Evolutionary conservation across 2,113 vertebrate species (phyloP), one percentile per base, ranked within the genome.

Genomic region (Apodemus sylvaticus): DNA sequence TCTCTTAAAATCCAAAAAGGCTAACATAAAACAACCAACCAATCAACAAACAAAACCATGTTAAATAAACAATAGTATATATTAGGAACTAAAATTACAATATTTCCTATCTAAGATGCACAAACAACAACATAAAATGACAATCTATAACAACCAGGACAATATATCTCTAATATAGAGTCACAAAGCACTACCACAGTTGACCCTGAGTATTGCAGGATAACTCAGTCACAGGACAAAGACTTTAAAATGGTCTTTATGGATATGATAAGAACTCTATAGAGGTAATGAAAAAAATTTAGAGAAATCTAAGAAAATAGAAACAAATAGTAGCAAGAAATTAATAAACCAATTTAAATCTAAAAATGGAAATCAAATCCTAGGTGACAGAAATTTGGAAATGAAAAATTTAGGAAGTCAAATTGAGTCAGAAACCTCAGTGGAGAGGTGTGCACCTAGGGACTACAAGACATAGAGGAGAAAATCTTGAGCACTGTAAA

Each of bases 371-470:
- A 74, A 74, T 42, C 20, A 74, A 73, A 39, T 10, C 24, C 0
- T 74, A 74, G 39, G 42, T 74, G 8, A 74, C 42, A n/a, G 4
- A 45, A 74, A 42, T 26, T 4, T 42, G 20, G 11, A 45, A 74
- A 42, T 74, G 10, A 74, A 74, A 74, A 42, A 26, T 74, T 74
- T 74, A 42, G 39, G 22, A 42, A 45, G 7, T 74, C 39, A 74
- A 45, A 74, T n/a, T n/a, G n/a, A n/a, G n/a, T n/a, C 9, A 74
- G 4, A 39, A 74, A 26, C 39, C 20, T 74, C 20, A 6, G 68
- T 14, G 11, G 20, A 3, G 36, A 36, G n/a, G 1, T 5, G 2
- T 10, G 42, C 1, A 74, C 4, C 20, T 26, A 74, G 22, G 26
- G 20, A 42, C 16, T 19, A 17, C 68, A 70, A 70, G 34, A 70